Base-by-base conservation (phyloP, 1,140 invertebrate genomes). In the Pseudomyrmex sp. region DNA sequence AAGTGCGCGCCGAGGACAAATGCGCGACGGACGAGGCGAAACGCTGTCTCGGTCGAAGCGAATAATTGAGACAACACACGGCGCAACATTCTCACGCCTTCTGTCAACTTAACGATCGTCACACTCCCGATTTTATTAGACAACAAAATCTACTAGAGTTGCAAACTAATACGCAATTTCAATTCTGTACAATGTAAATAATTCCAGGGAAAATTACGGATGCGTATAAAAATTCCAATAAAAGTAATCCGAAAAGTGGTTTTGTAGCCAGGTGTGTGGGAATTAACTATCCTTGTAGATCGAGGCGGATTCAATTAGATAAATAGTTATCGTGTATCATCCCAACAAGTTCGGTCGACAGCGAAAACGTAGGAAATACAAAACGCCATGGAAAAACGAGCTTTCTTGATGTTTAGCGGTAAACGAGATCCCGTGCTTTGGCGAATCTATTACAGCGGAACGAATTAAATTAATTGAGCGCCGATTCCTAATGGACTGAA, bases 381-480 rank as follows among this genome's bases (percentile, higher is more conserved):
- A 59, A 15, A 61, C 65, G 15, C 35, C 5, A 0, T 7, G 9
- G 3, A 70, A 58, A 26, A 58, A 59, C 35, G 1, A 13, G 48
- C 2, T 13, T 58, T 56, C 35, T 9, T 26, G 20, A 18, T 59
- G 54, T 35, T 23, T 5, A 46, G 15, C 20, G n/a, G 46, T 35
- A 35, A 80, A 80, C 15, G 44, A 80, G 76, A 62, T 85, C n/a
- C 26, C 35, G 2, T n/a, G 46, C 44, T 66, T 72, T 35, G 13
- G 66, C 18, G 23, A 82, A 68, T 80, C 76, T 72, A 72, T 59
- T 59, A 72, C 54, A 12, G n/a, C 54, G 46, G 20, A 13, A 70
- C 76, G 15, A 59, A 80, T 80, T 48, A 70, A 59, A 72, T 80
- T 80, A 70, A 80, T 72, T 46, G 66, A 59, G 12, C 76, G 35